Percentiles rank a stretch among this genome's conserved stretches.
Conservation (phyloP, 1,140 invertebrate species). For the Papilio polytes region DNA sequence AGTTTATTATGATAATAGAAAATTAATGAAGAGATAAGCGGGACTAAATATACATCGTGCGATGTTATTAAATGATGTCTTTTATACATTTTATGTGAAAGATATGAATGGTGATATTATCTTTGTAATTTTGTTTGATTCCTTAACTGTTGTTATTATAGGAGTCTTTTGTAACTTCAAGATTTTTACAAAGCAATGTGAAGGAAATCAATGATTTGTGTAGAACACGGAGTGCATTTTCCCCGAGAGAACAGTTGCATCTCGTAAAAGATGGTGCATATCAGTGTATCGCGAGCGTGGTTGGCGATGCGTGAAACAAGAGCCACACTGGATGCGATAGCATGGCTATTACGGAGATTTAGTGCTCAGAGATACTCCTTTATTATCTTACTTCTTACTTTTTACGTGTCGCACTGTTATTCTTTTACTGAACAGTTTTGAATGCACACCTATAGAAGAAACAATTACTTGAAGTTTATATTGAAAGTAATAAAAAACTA, state of each 20-base stretch:
- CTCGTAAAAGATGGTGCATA: constrained; percentile 38
- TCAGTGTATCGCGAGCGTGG: constrained; percentile 60
- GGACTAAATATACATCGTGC: background rate
- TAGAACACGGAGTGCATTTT: constrained; percentile 6
- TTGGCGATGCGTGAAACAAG: constrained; percentile 73
- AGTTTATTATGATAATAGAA: constrained; percentile 10
- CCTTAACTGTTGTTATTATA: background rate
- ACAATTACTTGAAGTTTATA: background rate
- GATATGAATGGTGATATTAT: background rate
- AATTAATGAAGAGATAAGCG: background rate
- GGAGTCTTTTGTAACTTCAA: background rate
- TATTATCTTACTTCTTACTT: constrained; percentile 55
- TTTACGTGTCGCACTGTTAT: background rate
- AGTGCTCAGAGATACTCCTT: constrained; percentile 68
- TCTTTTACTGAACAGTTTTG: background rate
- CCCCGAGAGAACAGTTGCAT: constrained; percentile 43
- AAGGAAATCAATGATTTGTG: constrained; percentile 15
- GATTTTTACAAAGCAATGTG: background rate
- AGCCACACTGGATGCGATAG: constrained; percentile 67
- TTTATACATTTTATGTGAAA: background rate
- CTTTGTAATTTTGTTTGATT: background rate
- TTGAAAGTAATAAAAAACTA: too few relatives aligned
- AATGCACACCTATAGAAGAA: background rate
- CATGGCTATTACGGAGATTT: constrained; percentile 70
- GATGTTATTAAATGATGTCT: background rate